These are phyloP conservation scores for Scaptomyza graminum DNA, from an alignment of 1,140 invertebrate genomes.

Conservation along the genomic window DNA sequence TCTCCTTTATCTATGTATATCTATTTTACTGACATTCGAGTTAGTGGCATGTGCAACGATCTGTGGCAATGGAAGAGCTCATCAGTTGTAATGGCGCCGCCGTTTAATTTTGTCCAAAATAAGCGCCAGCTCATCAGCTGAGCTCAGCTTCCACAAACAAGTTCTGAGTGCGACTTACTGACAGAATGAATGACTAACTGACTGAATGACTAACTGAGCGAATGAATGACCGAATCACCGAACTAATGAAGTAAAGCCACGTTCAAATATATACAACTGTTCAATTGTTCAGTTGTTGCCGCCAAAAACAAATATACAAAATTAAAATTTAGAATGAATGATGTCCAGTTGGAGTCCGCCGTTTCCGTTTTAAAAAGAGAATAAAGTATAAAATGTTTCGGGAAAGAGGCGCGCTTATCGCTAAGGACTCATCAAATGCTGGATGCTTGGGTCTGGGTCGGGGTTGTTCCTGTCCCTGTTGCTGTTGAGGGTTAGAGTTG, in stretches of 20 bases:
- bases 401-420: slow-evolving; percentile 30
- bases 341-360: slow-evolving; percentile 22
- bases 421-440: slow-evolving; percentile 29
- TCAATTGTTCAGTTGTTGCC: no score
- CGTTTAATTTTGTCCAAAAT: slow-evolving; percentile 38
- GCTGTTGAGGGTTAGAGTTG: neutral
- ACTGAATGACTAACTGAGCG: neutral
- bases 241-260: slow-evolving; percentile 49
- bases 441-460: slow-evolving; percentile 5
- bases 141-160: slow-evolving; percentile 29
- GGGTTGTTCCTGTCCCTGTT: neutral
- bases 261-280: neutral
- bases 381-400: slow-evolving; percentile 1
- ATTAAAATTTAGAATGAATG: no score
- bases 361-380: slow-evolving; percentile 23
- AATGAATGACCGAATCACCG: neutral
- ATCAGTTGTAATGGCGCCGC: slow-evolving; percentile 5
- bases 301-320: no score
- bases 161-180: slow-evolving; percentile 1
- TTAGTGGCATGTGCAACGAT: slow-evolving; percentile 9
- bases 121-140: slow-evolving; percentile 33
- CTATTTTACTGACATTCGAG: neutral
- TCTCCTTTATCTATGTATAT: no score
- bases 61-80: slow-evolving; percentile 20
- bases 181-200: no score